Base-by-base conservation (phyloP, 2,888 invertebrate species). In the Drosophila villosipedis region DNA sequence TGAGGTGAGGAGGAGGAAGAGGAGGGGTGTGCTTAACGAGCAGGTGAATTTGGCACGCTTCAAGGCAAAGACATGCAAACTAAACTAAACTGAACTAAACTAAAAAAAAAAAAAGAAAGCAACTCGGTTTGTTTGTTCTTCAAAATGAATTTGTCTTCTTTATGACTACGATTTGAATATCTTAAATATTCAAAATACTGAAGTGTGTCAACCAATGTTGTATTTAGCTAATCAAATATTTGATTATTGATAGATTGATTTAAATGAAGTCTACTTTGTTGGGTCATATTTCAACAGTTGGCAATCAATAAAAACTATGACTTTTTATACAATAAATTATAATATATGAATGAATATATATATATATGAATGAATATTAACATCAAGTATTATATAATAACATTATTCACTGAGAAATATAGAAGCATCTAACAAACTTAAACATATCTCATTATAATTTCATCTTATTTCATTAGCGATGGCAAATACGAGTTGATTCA, bases 31-130 rank as follows among this genome's bases (percentile, higher is more conserved):
- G 50, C 22, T 19, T 35, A 33, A 12, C 47, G 62, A 63, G 63
- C 64, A 73, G 72, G 70, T 70, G 70, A 63, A 60, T 54, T 53
- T 39, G 54, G 14, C 68, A 60, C 64, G 39, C 41, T 61, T 55
- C 55, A 25, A 35, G 37, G 12, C 22, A 25, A 16, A 31, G 16
- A 53, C 31, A 53, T 33, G n/a, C 19, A 52, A 12, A 35, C 28
- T 12, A 30, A n/a, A 31, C n/a, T 4, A 25, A 43, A 22, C 35
- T 31, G 5, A 47, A 19, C 16, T 47, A 28, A 14, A 39, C 41
- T 30, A 6, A 14, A 39, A 25, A 54, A 25, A 25, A 25, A 53
- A 16, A 16, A 22, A 33, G 7, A 22, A 22, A n/a, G 30, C 5
- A 53, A 53, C 4, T 55, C 19, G 6, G 12, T 54, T 54, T 54